A percentile compares a stretch with the other conserved stretches of the same genome.
phyloP scores from a whole-genome alignment of 1,140 invertebrate genomes.

The Physella acuta region DNA sequence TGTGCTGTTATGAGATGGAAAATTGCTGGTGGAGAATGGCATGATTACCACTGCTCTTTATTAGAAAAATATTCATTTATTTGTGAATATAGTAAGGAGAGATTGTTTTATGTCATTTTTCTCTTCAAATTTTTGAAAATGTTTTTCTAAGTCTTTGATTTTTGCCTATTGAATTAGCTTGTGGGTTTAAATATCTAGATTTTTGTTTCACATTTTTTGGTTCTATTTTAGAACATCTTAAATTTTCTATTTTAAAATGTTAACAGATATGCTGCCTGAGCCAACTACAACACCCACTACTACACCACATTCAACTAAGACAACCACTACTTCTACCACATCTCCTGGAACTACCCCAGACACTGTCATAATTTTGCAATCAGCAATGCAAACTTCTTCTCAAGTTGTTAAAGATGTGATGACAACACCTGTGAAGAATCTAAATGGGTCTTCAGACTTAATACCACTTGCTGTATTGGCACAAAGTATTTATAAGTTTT shows the following conservation, averaged over 20 bases:
- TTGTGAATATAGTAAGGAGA: slow-evolving; percentile 33
- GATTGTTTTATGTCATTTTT: background rate
- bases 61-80: slow-evolving; percentile 32
- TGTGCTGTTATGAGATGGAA: slow-evolving; percentile 30
- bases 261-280: slow-evolving; percentile 9
- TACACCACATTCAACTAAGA: slow-evolving; percentile 26
- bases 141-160: background rate
- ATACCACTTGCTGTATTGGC: too few species aligned
- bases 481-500: too few species aligned
- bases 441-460: too few species aligned
- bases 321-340: slow-evolving; percentile 6
- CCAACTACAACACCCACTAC: slow-evolving; percentile 17
- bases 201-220: background rate
- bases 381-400: too few species aligned
- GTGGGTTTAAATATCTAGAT: too few species aligned
- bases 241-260: background rate
- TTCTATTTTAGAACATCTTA: background rate
- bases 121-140: background rate
- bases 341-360: slow-evolving; percentile 8
- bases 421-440: too few species aligned
- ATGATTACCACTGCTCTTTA: slow-evolving; percentile 32
- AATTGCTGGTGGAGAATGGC: slow-evolving; percentile 34
- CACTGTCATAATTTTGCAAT: background rate
- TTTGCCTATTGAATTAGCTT: too few species aligned
- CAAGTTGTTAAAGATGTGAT: too few species aligned